A percentile compares a stretch with the other conserved stretches of the same genome.
These are phyloP conservation scores for Epinotia brunnichana DNA, from an alignment of 2,888 invertebrate species.

Conservation along the genomic window DNA sequence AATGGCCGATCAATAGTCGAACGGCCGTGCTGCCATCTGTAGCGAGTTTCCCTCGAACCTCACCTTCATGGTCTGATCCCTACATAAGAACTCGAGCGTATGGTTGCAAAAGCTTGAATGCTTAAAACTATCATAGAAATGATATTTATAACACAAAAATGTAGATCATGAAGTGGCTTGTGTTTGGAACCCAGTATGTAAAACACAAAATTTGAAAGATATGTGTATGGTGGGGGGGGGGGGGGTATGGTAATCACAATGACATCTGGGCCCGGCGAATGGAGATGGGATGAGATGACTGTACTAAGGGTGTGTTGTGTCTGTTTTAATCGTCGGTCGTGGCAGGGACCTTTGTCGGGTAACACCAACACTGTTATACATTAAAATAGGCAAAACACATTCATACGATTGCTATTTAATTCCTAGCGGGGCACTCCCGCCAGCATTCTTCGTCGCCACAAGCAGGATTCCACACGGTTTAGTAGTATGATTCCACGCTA, in stretches of 20 bases:
- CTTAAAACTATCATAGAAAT: constrained; percentile 74
- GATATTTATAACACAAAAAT: constrained; percentile 74
- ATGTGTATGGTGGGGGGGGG: constrained; percentile 48
- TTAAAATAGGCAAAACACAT: constrained; percentile 43
- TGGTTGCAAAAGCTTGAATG: constrained; percentile 67
- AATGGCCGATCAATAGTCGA: constrained; percentile 30
- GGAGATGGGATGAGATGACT: constrained; percentile 61
- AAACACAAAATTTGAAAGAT: constrained; percentile 62
- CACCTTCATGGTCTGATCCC: background rate
- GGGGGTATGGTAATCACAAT: constrained; percentile 52
- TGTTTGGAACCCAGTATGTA: constrained; percentile 59
- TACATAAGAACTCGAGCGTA: constrained; percentile 52
- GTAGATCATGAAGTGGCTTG: constrained; percentile 73
- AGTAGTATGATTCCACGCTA: constrained; percentile 23
- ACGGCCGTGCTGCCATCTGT: constrained; percentile 37
- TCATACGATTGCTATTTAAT: constrained; percentile 24
- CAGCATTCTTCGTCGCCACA: constrained; percentile 46
- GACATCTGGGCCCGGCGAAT: constrained; percentile 50
- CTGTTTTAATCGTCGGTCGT: constrained; percentile 60
- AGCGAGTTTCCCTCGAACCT: background rate
- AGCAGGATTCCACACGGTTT: constrained; percentile 63
- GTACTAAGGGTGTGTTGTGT: constrained; percentile 77
- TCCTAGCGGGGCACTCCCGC: background rate
- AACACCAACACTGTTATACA: constrained; percentile 30
- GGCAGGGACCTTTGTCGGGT: constrained; percentile 42